These are phyloP conservation scores for Solenopsis invicta DNA, from an alignment of 1,140 invertebrate species.

Conservation along the genomic window DNA sequence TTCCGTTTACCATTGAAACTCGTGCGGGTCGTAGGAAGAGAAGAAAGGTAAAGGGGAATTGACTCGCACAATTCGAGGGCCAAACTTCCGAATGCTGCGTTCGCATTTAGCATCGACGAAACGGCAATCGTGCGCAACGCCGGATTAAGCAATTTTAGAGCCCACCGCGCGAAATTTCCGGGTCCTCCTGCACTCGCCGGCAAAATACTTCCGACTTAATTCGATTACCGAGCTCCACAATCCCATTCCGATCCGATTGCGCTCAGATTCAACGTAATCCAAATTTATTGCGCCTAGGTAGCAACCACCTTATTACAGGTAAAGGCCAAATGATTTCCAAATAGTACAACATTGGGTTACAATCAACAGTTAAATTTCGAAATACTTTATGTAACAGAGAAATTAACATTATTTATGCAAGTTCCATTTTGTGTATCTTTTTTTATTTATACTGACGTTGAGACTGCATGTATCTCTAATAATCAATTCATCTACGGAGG, in stretches of 20 bases:
- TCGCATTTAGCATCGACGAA: conserved; percentile 70
- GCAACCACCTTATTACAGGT: conserved; percentile 23
- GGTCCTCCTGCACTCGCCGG: conserved; percentile 27
- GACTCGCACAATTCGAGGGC: conserved; percentile 61
- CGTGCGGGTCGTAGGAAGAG: conserved; percentile 48
- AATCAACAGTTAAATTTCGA: background rate
- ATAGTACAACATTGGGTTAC: conserved; percentile 8
- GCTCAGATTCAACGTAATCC: conserved; percentile 52
- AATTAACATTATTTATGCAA: background rate
- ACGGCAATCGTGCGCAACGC: conserved; percentile 65
- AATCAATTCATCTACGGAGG: background rate
- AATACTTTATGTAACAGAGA: background rate
- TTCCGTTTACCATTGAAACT: conserved; percentile 65
- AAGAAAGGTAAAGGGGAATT: conserved; percentile 63
- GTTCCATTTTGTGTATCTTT: background rate
- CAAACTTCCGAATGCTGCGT: conserved; percentile 70
- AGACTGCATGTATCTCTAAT: background rate
- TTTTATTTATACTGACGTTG: background rate
- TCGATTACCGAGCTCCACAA: conserved; percentile 43
- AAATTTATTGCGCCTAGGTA: conserved; percentile 42
- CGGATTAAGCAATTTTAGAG: conserved; percentile 68
- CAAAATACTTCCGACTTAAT: conserved; percentile 60
- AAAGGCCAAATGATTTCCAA: conserved; percentile 25
- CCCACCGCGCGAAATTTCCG: conserved; percentile 58
- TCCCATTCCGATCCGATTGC: conserved; percentile 44